Evolutionary conservation across 2,888 invertebrate species (phyloP).

Genomic region (Diadromus collaris): DNA sequence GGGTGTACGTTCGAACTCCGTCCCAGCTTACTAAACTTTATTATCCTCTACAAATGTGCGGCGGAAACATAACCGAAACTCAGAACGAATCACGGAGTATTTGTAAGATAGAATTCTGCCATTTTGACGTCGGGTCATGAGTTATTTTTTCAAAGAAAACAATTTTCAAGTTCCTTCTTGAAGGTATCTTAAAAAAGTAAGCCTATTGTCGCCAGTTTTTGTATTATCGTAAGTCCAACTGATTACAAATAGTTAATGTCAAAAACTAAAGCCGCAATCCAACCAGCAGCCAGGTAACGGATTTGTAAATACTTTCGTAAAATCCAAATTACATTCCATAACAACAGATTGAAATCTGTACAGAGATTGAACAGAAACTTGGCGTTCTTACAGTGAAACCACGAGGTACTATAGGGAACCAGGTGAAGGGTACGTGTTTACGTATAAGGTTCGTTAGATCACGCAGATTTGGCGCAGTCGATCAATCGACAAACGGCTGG

Average conservation of each 20-base stretch:
- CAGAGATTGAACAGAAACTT: neutral
- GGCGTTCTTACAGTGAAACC: neutral
- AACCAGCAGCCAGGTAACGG: neutral
- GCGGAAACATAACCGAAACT: neutral
- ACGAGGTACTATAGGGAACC: neutral
- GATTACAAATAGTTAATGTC: too few species aligned
- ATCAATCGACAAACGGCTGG: constrained; percentile 54
- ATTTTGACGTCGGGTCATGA: too few species aligned
- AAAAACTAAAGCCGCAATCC: too few species aligned
- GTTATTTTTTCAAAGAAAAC: too few species aligned
- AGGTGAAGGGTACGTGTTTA: constrained; percentile 34
- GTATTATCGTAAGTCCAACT: too few species aligned
- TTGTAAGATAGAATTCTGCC: too few species aligned
- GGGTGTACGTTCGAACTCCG: neutral
- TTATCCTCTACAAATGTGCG: neutral
- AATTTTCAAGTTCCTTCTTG: too few species aligned
- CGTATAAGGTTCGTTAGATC: constrained; percentile 39
- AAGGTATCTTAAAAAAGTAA: too few species aligned
- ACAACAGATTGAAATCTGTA: constrained; percentile 7
- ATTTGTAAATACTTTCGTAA: neutral
- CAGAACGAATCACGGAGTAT: too few species aligned
- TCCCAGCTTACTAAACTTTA: constrained; percentile 9
- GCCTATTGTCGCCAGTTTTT: too few species aligned
- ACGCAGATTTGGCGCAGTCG: constrained; percentile 47
- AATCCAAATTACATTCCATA: neutral